Evolutionary conservation across 2,888 invertebrate genomes (phyloP), one percentile per base, ranked within the genome.

Genomic region (Cartodere bifasciata): DNA sequence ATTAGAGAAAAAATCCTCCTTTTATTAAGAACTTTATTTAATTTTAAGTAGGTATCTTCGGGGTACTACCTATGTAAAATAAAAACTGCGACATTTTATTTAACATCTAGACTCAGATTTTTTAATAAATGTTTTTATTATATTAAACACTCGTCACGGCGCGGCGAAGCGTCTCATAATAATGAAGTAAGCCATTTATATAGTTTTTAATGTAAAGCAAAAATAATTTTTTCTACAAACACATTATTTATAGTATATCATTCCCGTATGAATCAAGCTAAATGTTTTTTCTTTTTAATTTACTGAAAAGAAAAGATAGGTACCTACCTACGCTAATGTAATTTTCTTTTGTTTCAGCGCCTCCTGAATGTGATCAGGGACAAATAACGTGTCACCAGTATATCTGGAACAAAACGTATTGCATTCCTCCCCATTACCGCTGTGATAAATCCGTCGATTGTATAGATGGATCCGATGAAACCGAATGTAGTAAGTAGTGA

Each of bases 391-490:
- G 94, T 63, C 80, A 82, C 29, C 86, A 87, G 64, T 94, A 92
- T 65, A 80, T 83, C 48, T 94, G 86, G 74, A 94, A 94, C 67
- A 86, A 84, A 65, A 90, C 92, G 16, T 92, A 87, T 63, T 94
- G 94, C 63, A 82, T 92, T 56, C 90, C 91, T 36, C 81, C 83
- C 39, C 84, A 92, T 66, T 80, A 86, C 63, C 76, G 85, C 60
- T 94, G 94, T 66, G 94, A 94, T 68, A 88, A 83, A 77, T 81
- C 80, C 43, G 84, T 87, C 17, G 91, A 94, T 66, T 97, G 95
- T 60, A 82, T 87, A 38, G 91, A 92, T 58, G 90, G 88, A 42
- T 85, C 87, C 20, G 95, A 95, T 62, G 94, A 95, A 64, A 83
- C 82, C 7, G 83, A 85, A 58, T 95, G 94, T 71, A 83, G 92